Percentiles rank a stretch among this genome's conserved stretches.
These are phyloP conservation scores for Leptura quadrifasciata DNA, from an alignment of 2,888 invertebrate species.

Conservation along the genomic window DNA sequence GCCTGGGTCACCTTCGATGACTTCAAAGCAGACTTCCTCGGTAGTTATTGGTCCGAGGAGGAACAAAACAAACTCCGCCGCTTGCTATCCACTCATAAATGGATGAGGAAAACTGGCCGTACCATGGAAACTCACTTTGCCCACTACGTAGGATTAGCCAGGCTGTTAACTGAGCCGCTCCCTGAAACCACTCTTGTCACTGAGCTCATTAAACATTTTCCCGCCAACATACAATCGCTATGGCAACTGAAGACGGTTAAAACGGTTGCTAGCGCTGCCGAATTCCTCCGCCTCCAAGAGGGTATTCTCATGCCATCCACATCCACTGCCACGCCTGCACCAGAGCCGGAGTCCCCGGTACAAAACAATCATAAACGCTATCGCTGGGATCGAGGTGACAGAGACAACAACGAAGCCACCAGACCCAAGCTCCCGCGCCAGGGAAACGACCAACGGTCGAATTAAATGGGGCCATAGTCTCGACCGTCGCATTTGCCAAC, in stretches of 20 bases:
- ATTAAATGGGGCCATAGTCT: neutral
- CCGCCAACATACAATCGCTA: conserved; percentile 41
- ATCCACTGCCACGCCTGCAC: no score
- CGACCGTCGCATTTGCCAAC: no score
- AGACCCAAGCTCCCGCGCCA: no score
- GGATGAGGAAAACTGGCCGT: neutral
- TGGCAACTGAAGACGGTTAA: conserved; percentile 32
- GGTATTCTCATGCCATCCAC: no score
- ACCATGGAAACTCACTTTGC: neutral
- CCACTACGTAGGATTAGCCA: neutral
- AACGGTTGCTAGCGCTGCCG: conserved; percentile 20
- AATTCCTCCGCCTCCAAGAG: no score
- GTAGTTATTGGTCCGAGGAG: neutral
- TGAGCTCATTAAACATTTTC: conserved; percentile 41
- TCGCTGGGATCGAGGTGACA: no score
- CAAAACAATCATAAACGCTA: no score
- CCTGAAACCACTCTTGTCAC: conserved; percentile 27
- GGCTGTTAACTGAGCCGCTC: neutral
- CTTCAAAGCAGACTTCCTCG: neutral
- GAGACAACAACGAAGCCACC: no score
- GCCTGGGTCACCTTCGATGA: neutral
- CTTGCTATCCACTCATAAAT: neutral
- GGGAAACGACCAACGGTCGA: neutral
- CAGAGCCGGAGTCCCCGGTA: no score
- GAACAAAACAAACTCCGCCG: neutral